Evolutionary conservation across 2,888 invertebrate genomes (phyloP).

Genomic region (Protophormia terraenovae): DNA sequence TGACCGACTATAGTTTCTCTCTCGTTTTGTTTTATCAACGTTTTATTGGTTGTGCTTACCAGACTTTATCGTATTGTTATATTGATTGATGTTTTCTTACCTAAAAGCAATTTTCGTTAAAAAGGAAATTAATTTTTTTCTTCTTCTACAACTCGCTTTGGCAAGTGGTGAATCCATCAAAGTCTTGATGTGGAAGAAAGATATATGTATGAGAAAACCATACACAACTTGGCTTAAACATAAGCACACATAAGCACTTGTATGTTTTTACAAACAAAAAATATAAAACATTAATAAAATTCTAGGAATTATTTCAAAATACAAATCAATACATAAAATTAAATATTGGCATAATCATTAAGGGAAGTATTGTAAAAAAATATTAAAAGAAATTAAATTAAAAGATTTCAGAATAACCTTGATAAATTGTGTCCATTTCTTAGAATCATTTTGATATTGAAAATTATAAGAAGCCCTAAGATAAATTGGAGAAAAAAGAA

Average conservation of each 20-base stretch:
- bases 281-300: neutral
- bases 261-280: neutral
- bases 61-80: constrained; percentile 52
- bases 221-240: neutral
- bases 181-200: constrained; percentile 9
- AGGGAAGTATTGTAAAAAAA: too few relatives aligned
- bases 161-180: constrained; percentile 37
- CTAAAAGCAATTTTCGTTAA: constrained; percentile 64
- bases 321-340: neutral
- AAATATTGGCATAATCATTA: too few relatives aligned
- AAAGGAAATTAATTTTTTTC: constrained; percentile 58
- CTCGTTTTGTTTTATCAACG: too few relatives aligned
- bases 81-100: constrained; percentile 66
- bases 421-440: too few relatives aligned
- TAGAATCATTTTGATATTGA: too few relatives aligned
- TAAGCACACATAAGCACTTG: neutral
- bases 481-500: too few relatives aligned
- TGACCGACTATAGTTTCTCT: too few relatives aligned
- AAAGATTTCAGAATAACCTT: too few relatives aligned
- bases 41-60: constrained; percentile 18
- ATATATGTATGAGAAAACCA: neutral
- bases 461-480: too few relatives aligned
- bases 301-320: neutral
- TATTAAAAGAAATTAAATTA: too few relatives aligned
- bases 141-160: neutral